Evolutionary conservation across 2,888 invertebrate genomes (phyloP), one percentile per base, ranked within the genome.

Genomic region (Hydriomena furcata): DNA sequence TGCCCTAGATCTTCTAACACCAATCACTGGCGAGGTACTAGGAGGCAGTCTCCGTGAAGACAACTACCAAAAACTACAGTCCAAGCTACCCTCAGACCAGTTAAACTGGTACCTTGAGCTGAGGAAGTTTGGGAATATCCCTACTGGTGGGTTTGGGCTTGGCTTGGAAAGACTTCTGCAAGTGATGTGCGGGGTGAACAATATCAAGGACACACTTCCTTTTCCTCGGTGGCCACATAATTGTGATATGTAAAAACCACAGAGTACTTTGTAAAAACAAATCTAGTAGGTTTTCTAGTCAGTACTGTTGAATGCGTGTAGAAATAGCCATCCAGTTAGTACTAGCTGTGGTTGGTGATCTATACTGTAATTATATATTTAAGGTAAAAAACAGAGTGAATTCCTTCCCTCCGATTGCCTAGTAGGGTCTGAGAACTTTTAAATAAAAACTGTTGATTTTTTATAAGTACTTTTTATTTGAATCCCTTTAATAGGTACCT

Each of bases 1-100:
- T 56, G 96, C 96, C 6, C 91, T 99, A 63, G 99, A 99, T 82
- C 91, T 99, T 0, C 84, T 99, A 10, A 94, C 94, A 47, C 97
- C 99, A 1, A 90, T 92, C 25, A 95, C 99, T 11, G 99, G 99
- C 0, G 99, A 99, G 89, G 86, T 99, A 11, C 95, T 95, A 43
- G 99, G 99, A 3, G 99, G 99, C 0, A 97, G 98, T 84, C 90
- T 99, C 7, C 94, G 99, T 65, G 99, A 99, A 84, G 93, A 95
- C 64, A 82, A 94, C 82, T 94, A 93, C 54, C 87, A 92, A 0
- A 90, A 88, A 42, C 87, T 98, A 13, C 88, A 92, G 61, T 58
- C 75, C 1, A 93, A 93, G 74, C 76, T 96, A 31, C 94, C 95
- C 0, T 82, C 91, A 7, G 87, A 91, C 0, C 77, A 77, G 7